Evolutionary conservation across 2,113 vertebrate species (phyloP).

Genomic region (Pogonocichla stellata): DNA sequence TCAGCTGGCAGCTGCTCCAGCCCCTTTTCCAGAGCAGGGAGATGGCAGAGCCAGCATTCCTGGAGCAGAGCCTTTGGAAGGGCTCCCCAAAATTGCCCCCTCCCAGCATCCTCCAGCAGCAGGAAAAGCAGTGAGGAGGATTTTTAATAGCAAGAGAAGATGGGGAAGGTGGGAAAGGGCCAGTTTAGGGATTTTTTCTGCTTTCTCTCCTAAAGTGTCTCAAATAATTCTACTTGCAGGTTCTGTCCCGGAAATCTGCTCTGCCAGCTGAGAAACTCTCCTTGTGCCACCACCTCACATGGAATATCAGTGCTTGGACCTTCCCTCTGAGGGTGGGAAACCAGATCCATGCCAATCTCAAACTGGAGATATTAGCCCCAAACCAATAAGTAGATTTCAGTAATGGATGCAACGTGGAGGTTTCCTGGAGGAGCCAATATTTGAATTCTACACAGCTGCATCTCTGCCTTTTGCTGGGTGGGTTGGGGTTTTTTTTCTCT

Average conservation of each 20-base stretch:
- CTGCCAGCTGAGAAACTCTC: background rate
- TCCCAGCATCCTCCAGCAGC: background rate
- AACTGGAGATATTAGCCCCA: background rate
- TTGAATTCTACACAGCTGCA: slow-evolving; percentile 34
- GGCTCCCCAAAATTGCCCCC: too few species aligned
- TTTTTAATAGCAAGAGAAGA: background rate
- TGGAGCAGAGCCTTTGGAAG: background rate
- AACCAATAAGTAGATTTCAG: background rate
- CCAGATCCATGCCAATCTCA: background rate
- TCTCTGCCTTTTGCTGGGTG: background rate
- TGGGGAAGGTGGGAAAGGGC: background rate
- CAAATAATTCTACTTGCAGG: background rate
- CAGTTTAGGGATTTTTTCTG: accelerated
- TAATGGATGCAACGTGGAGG: background rate
- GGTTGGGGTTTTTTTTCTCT: background rate
- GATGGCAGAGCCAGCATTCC: background rate
- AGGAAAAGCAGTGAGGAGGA: background rate
- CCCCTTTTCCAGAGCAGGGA: background rate
- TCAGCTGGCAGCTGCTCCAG: background rate
- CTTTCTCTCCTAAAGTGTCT: background rate
- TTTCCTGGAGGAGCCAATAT: background rate
- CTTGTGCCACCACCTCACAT: background rate
- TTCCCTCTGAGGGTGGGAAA: background rate
- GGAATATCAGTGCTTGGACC: background rate
- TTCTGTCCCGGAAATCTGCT: background rate